Evolutionary conservation across 2,113 vertebrate genomes (phyloP), one percentile per base, ranked within the genome.

Genomic region (Rousettus leschenaultii): DNA sequence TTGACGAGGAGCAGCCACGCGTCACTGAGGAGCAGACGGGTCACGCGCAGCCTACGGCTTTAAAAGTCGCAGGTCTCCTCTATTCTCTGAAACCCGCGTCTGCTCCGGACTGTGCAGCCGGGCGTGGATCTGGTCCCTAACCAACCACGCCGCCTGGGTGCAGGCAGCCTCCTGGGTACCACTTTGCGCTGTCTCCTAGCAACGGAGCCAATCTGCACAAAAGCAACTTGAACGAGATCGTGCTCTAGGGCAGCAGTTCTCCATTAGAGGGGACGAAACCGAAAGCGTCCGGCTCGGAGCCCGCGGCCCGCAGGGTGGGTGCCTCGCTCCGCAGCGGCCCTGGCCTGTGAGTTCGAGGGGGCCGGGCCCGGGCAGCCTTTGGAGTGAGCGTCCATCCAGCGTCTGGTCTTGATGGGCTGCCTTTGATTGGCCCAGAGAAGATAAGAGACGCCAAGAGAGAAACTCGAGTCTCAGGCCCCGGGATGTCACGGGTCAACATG

Each of bases 201-300:
- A 97, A 95, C 77, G 22, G 68, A 66, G 30, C 59, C 78, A 73
- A 48, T 86, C 91, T 96, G 71, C 66, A 68, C 77, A 73, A 77
- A 94, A 71, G 80, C 51, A 90, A 82, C 88, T 26, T 59, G 66
- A 84, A 18, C 53, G 59, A 75, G 94, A 92, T 87, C 93, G n/a
- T 94, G 85, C 79, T 95, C 89, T 85, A 71, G 88, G 95, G 90
- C 24, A 65, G 89, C 21, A 19, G 9, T 70, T 84, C 89, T 92
- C 91, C 40, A 80, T 97, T 93, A 95, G 70, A 95, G 70, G 45
- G 68, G 89, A 51, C 5, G 7, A 89, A 71, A 38, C 66, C 33
- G 68, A 93, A 83, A 89, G 55, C 43, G 43, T 24, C 35, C 6
- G 8, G 43, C 43, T 9, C 43, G 9, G 43, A 45, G 43, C 43